Base-by-base conservation (phyloP, 1,140 invertebrate genomes). In the Harpegnathos saltator region DNA sequence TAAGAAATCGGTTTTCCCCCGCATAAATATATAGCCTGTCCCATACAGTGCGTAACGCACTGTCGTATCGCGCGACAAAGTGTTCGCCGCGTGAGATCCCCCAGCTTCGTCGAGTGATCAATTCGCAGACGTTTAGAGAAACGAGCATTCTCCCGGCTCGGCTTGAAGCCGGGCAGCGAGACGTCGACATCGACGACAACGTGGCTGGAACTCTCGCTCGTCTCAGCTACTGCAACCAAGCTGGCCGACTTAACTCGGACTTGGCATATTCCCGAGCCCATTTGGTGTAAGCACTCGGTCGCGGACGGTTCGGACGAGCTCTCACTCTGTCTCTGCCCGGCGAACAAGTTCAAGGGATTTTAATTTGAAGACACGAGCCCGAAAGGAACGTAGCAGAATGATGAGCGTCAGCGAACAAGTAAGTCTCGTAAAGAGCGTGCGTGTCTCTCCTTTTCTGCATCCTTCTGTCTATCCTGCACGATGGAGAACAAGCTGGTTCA, bases 391-490 rank as follows among this genome's bases (percentile, higher is more conserved):
- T 29, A 75, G 38, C 69, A 80, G 14, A 19, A 91, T 91, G 91
- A 91, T 85, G 83, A 89, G 91, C 83, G 91, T 91, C 80, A 83
- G 72, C 38, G 71, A 82, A 4, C 89, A 91, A 84, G 91, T 91
- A 77, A 91, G 89, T 81, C 17, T 80, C 22, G 17, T 44, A n/a
- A 33, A 73, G 24, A 52, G 26, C 14, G n/a, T 17, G 26, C 14
- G n/a, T 17, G 3, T 29, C n/a, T 61, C 22, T 11, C 14, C 29
- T 33, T 5, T 5, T 33, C 7, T 62, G 29, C 38, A n/a, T 58
- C 5, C 19, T n/a, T n/a, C 24, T 11, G 15, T 62, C 11, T 44
- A 44, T 44, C 4, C 14, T 19, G 5, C 59, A 38, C 12, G 26
- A n/a, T n/a, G n/a, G 17, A 22, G 29, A 15, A 65, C 26, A 12